These are phyloP conservation scores for Cheilosia pagana DNA, from an alignment of 2,888 invertebrate genomes.

Conservation along the genomic window DNA sequence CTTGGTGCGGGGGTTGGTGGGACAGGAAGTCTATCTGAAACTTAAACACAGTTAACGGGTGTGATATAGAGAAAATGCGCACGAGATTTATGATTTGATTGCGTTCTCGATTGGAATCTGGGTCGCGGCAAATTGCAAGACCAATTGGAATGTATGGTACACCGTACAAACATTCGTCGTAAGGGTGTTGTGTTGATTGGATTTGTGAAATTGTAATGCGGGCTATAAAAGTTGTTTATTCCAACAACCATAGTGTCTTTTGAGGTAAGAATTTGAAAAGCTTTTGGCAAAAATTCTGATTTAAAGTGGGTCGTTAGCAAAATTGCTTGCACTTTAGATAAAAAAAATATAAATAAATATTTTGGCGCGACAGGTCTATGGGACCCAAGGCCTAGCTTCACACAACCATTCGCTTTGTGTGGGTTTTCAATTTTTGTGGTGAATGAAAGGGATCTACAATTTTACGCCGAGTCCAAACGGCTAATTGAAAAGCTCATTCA, in stretches of 20 bases:
- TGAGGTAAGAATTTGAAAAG: too few species aligned
- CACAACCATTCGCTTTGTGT: too few species aligned
- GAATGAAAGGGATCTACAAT: too few species aligned
- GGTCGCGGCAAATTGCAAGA: slow-evolving; percentile 69
- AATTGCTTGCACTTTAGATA: too few species aligned
- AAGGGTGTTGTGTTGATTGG: slow-evolving; percentile 33
- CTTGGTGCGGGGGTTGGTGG: neutral
- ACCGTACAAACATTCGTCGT: neutral
- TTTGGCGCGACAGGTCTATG: too few species aligned
- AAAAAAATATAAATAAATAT: too few species aligned
- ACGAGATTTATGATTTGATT: slow-evolving; percentile 68
- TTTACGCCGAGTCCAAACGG: too few species aligned
- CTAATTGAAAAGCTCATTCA: too few species aligned
- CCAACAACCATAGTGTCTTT: neutral
- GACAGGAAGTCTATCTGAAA: slow-evolving; percentile 25
- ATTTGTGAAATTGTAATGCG: slow-evolving; percentile 13
- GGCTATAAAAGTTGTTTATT: neutral
- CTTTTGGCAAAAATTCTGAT: too few species aligned
- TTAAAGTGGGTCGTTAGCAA: too few species aligned
- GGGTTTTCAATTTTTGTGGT: too few species aligned
- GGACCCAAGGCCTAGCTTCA: too few species aligned
- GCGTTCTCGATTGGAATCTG: slow-evolving; percentile 64
- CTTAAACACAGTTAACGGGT: slow-evolving; percentile 15
- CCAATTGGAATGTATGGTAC: slow-evolving; percentile 43
- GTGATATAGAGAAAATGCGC: slow-evolving; percentile 63